Percentiles rank a stretch among this genome's conserved stretches.
These are phyloP conservation scores for Prolemur simus DNA, from an alignment of 2,113 vertebrate genomes.

Conservation along the genomic window DNA sequence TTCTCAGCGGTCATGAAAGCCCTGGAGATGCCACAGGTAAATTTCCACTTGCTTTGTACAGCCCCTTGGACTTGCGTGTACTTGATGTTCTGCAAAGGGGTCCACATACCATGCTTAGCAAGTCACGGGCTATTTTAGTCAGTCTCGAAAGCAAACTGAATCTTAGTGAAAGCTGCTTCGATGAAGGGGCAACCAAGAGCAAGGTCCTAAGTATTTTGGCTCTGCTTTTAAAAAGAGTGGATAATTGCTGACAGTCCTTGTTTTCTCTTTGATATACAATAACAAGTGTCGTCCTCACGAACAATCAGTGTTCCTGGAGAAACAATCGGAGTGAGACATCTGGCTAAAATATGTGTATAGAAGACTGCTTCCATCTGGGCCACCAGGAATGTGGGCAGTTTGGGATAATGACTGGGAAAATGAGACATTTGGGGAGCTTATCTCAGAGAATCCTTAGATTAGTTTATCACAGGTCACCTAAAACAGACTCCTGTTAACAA, in stretches of 20 bases:
- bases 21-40: conserved; percentile 96
- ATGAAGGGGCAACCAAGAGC: not conserved
- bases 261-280: not conserved
- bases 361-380: not conserved
- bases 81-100: not conserved
- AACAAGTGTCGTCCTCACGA: not conserved
- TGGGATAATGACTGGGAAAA: not conserved
- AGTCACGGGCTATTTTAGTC: not conserved
- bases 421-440: not conserved
- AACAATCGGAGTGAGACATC: not conserved
- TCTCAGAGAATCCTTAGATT: not conserved
- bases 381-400: not conserved
- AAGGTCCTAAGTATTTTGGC: not conserved
- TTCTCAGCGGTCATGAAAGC: conserved; percentile 99
- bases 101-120: not conserved
- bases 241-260: not conserved
- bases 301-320: not conserved
- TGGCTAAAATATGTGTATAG: not conserved
- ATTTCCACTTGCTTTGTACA: not conserved
- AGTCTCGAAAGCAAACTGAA: not conserved
- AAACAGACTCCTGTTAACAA: not conserved
- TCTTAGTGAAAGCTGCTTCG: not conserved
- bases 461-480: not conserved
- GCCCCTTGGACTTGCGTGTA: not conserved
- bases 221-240: not conserved